Conservation (phyloP, 1,140 invertebrate species). For the Babylonia areolata region DNA sequence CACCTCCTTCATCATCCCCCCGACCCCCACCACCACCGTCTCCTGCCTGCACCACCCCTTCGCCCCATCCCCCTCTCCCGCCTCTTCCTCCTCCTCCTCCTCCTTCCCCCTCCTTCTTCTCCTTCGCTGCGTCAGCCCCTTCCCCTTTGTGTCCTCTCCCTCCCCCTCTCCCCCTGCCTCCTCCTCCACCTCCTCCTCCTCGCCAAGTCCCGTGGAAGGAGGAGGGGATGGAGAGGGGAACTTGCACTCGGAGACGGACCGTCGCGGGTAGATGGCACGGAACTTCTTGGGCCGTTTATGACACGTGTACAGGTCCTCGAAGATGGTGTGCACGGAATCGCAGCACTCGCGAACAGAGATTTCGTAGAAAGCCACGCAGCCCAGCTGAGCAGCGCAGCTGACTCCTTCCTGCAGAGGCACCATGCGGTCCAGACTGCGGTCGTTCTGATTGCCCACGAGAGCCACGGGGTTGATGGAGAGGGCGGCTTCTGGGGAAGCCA, state of each 20-base stretch:
- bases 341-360: conserved; percentile 88
- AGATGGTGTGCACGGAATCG: conserved; percentile 74
- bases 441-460: conserved; percentile 91
- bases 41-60: not conserved
- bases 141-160: not conserved
- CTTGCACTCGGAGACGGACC: conserved; percentile 42
- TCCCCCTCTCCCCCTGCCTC: not conserved
- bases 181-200: not conserved
- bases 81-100: not conserved
- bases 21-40: not conserved
- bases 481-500: conserved; percentile 78
- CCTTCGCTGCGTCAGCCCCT: not conserved
- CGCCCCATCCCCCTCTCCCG: too few relatives aligned
- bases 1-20: not conserved
- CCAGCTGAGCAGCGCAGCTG: conserved; percentile 82
- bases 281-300: conserved; percentile 48
- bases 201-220: not conserved
- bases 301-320: conserved; percentile 57
- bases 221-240: conserved; percentile 5
- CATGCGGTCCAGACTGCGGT: conserved; percentile 92
- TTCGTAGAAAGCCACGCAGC: conserved; percentile 89
- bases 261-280: conserved; percentile 26
- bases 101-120: not conserved
- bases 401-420: conserved; percentile 90
- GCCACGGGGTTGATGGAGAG: conserved; percentile 80